Evolutionary conservation across 2,797 vertebrate species (phyloP), one percentile per base, ranked within the genome.

Genomic region (Zalophus californianus): DNA sequence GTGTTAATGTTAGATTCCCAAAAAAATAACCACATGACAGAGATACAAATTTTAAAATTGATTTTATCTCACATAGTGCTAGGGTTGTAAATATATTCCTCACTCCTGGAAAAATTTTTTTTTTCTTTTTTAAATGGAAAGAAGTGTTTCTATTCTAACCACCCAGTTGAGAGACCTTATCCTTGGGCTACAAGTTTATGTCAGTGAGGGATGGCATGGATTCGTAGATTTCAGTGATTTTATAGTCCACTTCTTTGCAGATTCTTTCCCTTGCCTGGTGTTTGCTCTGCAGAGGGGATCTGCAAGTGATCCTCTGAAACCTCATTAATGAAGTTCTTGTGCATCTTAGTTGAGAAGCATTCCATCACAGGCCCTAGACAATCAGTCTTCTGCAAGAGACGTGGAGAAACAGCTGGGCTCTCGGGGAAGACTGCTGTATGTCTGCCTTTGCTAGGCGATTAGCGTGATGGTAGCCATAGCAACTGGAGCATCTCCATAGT

Each of bases 401-500:
- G 96, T 98, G 98, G 98, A 98, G 97, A 99, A 97, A 99, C 98
- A 99, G 99, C 99, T 99, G 99, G 98, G 98, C 98, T 98, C 98
- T 98, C 91, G 83, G 98, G 95, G 98, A 98, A 98, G 98, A 98
- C 98, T 98, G 98, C 99, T 98, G 98, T 98, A 98, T 98, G 98
- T 99, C 99, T 99, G 99, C 99, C 99, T 99, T 98, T 97, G 98
- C 98, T 98, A 99, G 99, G 98, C 98, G 98, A 99, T 99, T 99
- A 99, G 99, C 99, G 99, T 99, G 99, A 99, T 98, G 98, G 99
- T 99, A 98, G 98, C 99, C 99, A 98, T 98, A 98, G 99, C 98
- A 99, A 99, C 99, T 98, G 98, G 98, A 99, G 98, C 96, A 98
- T 99, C 99, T 98, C 99, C 99, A 99, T 99, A 98, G 99, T 98